Evolutionary conservation across 1,140 invertebrate genomes (phyloP), one percentile per base, ranked within the genome.

Genomic region (Trigoniulus corallinus): DNA sequence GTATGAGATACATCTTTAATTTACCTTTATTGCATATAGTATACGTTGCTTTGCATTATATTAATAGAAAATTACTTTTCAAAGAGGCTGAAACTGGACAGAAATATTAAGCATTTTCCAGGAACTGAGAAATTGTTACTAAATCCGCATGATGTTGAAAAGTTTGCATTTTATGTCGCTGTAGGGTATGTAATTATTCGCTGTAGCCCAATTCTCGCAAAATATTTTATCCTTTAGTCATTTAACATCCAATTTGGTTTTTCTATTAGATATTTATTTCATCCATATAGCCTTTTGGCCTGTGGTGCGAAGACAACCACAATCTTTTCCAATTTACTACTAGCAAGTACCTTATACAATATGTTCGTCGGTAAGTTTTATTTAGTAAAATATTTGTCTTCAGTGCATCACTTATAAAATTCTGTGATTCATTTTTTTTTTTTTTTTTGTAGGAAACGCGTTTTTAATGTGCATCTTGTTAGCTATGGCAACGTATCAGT

Each of bases 291-390:
- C 27, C 75, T 97, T 42, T 68, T 89, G 15, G 88, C 84, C 56
- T 97, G 91, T 71, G 78, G 84, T n/a, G 88, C 81, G 27, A 77
- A 82, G 61, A 93, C 89, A 0, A 93, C 91, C 3, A 88, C 86
- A 15, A 82, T 89, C 10, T 79, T 97, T 55, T 80, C 81, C 50
- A 98, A 97, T 69, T 68, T 94, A 10, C 72, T 87, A 24, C 67
- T 85, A 37, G 76, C 88, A 12, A 55, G 78, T 2, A 74, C 78
- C 27, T 66, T 93, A 21, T 75, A 76, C 55, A 73, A 73, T 23
- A 78, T 86, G 64, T 68, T 81, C 23, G 78, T 76, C 68, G 77
- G 80, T 59, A 71, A 53, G 50, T 54, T 20, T 18, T 50, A 48
- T 56, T 57, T 27, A 27, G 24, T 26, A 27, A n/a, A 23, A 45